Evolutionary conservation across 2,113 vertebrate genomes (phyloP), one percentile per base, ranked within the genome.

Genomic region (Notothenia rossii): DNA sequence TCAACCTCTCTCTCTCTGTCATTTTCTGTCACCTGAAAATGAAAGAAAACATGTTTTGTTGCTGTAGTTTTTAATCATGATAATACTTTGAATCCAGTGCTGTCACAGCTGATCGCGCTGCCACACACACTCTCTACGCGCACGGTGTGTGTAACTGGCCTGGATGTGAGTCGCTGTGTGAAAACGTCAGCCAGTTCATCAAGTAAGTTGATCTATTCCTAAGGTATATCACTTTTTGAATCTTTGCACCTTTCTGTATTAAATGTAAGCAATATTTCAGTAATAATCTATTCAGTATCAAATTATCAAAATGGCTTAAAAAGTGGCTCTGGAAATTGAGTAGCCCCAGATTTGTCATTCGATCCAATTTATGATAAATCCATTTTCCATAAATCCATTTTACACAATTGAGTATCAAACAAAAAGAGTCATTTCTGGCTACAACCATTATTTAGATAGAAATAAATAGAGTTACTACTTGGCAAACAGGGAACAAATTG

Each of bases 71-170:
- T 77, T 71, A 72, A 64, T 78, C 25, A 65, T 49, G 14, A 62
- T 50, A 40, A 15, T 22, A 3, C 48, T 53, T 49, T 88, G 65
- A 88, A 60, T 93, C 2, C 89, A 97, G 96, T 90, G 95, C 94
- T 15, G 94, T 94, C 80, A 95, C 94, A 64, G 95, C 95, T 72
- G 96, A 96, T 81, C 82, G 89, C 68, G 89, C 93, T 55, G 93
- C 95, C 73, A 93, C 95, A 67, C 96, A 96, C 88, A 91, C 93
- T 66, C 97, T 98, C 84, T 99, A 98, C 75, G 94, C 95, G 84
- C 97, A 97, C 84, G 96, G 97, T 68, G 96, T 98, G 94, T 99
- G 98, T 92, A 96, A 97, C 86, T 99, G 97, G 97, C 97, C 98
- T 22, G 96, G 97, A 82, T 99, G 98, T 86, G 98, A 99, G 93